A percentile compares a stretch with the other conserved stretches of the same genome.
These are phyloP conservation scores for Fissipunctia ypsillon DNA, from an alignment of 2,888 invertebrate species.

Conservation along the genomic window DNA sequence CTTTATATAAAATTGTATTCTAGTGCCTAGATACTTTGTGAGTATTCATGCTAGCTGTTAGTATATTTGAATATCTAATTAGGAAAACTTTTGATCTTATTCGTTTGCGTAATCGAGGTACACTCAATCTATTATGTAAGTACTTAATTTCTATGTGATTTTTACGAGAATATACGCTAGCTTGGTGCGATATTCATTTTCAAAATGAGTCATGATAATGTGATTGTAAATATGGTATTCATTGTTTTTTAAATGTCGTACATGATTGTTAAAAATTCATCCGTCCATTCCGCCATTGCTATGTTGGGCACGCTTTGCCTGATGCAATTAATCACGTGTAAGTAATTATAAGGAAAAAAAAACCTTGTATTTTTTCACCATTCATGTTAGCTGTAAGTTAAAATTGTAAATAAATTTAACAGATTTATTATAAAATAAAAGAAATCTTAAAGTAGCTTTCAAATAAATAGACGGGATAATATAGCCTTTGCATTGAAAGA, in stretches of 20 bases:
- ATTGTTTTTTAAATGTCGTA: constrained; percentile 45
- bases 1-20: constrained; percentile 19
- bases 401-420: constrained; percentile 53
- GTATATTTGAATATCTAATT: constrained; percentile 18
- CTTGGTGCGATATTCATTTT: constrained; percentile 51
- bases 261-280: constrained; percentile 59
- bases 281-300: constrained; percentile 70
- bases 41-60: constrained; percentile 30
- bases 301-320: constrained; percentile 66
- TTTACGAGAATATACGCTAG: constrained; percentile 39
- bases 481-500: constrained; percentile 25
- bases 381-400: constrained; percentile 47
- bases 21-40: constrained; percentile 49
- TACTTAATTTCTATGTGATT: constrained; percentile 10
- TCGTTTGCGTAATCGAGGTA: constrained; percentile 7
- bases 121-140: constrained; percentile 1
- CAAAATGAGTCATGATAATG: constrained; percentile 42
- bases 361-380: constrained; percentile 69
- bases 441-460: constrained; percentile 10
- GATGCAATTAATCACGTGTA: constrained; percentile 51
- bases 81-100: constrained; percentile 25
- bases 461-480: constrained; percentile 37
- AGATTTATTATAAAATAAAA: constrained; percentile 15
- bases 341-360: constrained; percentile 51
- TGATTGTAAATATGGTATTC: constrained; percentile 49